Evolutionary conservation across 35 echinoderm and acorn worm species (phyloP).

Genomic region (Holothuria glaberrima): DNA sequence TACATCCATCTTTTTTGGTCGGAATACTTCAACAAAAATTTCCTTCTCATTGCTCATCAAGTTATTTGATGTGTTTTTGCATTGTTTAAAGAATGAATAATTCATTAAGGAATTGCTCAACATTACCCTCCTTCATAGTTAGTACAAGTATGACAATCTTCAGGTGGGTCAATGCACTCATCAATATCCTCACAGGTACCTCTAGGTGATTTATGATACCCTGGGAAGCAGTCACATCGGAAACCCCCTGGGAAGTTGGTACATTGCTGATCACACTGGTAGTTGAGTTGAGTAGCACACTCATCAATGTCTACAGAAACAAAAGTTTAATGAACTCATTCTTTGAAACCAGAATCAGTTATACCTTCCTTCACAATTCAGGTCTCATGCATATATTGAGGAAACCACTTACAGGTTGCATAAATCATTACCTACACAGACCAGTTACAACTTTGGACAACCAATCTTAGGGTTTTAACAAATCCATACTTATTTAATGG

Average conservation of each 20-base stretch:
- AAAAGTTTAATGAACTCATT: neutral
- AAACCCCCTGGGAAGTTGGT: slow-evolving; percentile 91
- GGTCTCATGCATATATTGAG: no score
- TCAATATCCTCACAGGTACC: slow-evolving; percentile 76
- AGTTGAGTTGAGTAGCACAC: slow-evolving; percentile 79
- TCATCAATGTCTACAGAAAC: slow-evolving; percentile 82
- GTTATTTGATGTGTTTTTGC: no score
- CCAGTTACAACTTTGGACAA: no score
- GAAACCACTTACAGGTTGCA: no score
- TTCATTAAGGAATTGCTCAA: no score
- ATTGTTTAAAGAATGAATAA: no score
- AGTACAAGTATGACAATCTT: slow-evolving; percentile 81
- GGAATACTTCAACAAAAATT: no score
- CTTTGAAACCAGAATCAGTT: neutral
- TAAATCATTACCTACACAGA: no score
- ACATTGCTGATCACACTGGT: slow-evolving; percentile 83
- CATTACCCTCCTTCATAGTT: slow-evolving; percentile 83
- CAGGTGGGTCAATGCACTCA: slow-evolving; percentile 71
- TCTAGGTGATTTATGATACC: slow-evolving; percentile 40
- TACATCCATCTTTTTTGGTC: no score
- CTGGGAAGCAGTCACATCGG: slow-evolving; percentile 82
- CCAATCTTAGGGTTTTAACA: no score
- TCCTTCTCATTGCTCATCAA: no score
- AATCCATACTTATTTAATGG: no score
- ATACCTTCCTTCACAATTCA: neutral